A percentile compares a stretch with the other conserved stretches of the same genome.
Conservation (phyloP, 2,113 vertebrate genomes). For the Dicentrarchus labrax region DNA sequence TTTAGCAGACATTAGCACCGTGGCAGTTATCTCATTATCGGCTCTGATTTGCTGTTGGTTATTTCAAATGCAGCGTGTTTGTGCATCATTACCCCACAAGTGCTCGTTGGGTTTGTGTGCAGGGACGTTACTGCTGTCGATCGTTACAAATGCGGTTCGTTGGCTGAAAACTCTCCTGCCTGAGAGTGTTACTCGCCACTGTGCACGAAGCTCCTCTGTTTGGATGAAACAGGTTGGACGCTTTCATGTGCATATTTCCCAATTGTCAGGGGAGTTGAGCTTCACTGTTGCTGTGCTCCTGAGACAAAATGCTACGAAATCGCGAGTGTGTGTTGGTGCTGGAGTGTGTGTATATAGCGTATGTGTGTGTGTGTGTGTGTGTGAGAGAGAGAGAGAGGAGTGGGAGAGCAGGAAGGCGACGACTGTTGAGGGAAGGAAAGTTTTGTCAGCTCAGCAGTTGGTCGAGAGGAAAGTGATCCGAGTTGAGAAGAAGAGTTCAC, state of each 20-base stretch:
- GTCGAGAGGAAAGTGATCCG: constrained; percentile 49
- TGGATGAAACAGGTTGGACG: constrained; percentile 14
- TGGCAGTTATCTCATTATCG: constrained; percentile 31
- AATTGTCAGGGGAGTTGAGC: constrained; percentile 50
- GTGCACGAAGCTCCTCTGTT: constrained; percentile 1
- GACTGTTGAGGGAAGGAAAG: constrained; percentile 31
- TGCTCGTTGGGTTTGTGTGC: constrained; percentile 21
- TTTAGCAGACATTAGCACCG: constrained; percentile 12
- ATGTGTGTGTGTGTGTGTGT: neutral
- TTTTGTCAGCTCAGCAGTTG: constrained; percentile 66
- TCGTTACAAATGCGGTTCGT: constrained; percentile 21
- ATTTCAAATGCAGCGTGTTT: constrained; percentile 26
- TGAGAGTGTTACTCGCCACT: constrained; percentile 16
- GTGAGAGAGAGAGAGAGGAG: constrained; percentile 6
- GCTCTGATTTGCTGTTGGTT: constrained; percentile 31
- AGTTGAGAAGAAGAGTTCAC: constrained; percentile 31
- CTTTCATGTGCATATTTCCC: constrained; percentile 44
- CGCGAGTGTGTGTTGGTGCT: constrained; percentile 4
- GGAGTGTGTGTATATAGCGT: neutral
- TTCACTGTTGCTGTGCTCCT: constrained; percentile 27
- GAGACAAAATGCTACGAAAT: constrained; percentile 49
- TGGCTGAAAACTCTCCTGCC: constrained; percentile 17
- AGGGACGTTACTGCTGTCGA: constrained; percentile 11
- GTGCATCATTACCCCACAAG: constrained; percentile 36
- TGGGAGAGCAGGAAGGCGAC: neutral